Base-by-base conservation (phyloP, 2,113 vertebrate genomes). In the Picathartes gymnocephalus region DNA sequence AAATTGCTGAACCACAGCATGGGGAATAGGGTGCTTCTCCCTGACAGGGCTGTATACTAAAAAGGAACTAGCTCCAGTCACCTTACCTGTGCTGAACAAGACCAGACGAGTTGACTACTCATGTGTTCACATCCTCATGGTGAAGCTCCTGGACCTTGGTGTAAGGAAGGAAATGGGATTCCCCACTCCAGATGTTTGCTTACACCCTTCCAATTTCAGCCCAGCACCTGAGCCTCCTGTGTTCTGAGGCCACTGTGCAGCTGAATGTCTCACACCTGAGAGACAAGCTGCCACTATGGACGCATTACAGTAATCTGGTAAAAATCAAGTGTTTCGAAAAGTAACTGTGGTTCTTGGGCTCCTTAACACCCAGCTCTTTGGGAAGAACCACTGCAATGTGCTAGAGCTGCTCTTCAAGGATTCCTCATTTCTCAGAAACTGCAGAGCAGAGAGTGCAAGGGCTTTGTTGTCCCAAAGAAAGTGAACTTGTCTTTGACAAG, bases 101-200 rank as follows among this genome's bases (percentile, higher is more conserved):
- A 76, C 40, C 6, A 50, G 66, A 50, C 0, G 3, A 79, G 39
- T 62, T 90, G 50, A 57, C 18, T 39, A 1, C 0, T 1, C 30
- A 13, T 30, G 25, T 39, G 18, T 57, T 86, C 25, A 4, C 25
- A 54, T 20, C 19, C 21, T 39, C 8, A 11, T 4, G 16, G 54
- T 23, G 54, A 30, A 85, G 70, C 45, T 94, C 30, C 35, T 15
- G 45, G 45, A 17, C 28, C 28, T 31, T 15, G 6, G 28, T 69
- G 58, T n/a, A 86, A 92, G 30, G 39, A 81, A 90, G 24, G 30
- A 88, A 77, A 88, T 17, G 18, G 40, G 15, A 80, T 80, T 85
- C 28, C 13, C 11, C 48, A 53, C 5, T 54, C n/a, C 42, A 76
- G 50, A 13, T 73, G 6, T 61, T 90, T 2, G 1, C 12, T 68